Conservation (phyloP, 1,140 invertebrate species). For the Lucilia sericata region DNA sequence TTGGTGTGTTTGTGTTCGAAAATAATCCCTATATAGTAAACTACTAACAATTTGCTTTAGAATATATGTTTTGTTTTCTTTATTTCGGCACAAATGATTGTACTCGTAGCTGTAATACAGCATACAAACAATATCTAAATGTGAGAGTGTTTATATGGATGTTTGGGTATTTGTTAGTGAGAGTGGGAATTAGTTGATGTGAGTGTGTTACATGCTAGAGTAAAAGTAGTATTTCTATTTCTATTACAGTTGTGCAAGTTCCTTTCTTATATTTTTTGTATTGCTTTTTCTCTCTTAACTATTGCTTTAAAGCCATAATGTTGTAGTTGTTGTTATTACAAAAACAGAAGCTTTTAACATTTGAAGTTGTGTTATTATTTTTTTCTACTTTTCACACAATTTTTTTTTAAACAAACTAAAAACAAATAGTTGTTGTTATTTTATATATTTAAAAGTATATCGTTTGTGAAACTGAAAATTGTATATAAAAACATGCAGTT, state of each 20-base stretch:
- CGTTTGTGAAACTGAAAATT: not conserved
- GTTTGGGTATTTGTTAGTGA: not conserved
- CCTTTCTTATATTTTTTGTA: not conserved
- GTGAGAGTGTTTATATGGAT: not conserved
- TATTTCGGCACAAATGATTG: conserved; percentile 23
- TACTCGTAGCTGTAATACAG: not conserved
- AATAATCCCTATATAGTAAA: conserved; percentile 9
- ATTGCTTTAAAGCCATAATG: conserved; percentile 7
- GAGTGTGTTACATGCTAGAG: not conserved
- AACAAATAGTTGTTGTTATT: conserved; percentile 8
- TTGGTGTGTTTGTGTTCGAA: not conserved
- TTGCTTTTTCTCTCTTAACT: not conserved
- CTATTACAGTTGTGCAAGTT: conserved; percentile 12
- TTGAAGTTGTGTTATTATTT: conserved; percentile 4
- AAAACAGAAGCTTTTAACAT: conserved; percentile 18
- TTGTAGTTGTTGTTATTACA: not conserved
- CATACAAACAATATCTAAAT: not conserved
- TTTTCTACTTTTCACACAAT: not conserved
- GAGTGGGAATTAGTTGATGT: not conserved
- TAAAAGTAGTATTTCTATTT: not conserved
- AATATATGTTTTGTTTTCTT: not conserved
- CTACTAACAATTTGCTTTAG: conserved; percentile 29
- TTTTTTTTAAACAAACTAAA: not conserved
- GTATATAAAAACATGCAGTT: not conserved
- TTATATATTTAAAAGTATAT: not conserved